A percentile compares a stretch with the other conserved stretches of the same genome.
phyloP scores from a whole-genome alignment of 2,797 vertebrate species.

The Hylomyscus alleni region DNA sequence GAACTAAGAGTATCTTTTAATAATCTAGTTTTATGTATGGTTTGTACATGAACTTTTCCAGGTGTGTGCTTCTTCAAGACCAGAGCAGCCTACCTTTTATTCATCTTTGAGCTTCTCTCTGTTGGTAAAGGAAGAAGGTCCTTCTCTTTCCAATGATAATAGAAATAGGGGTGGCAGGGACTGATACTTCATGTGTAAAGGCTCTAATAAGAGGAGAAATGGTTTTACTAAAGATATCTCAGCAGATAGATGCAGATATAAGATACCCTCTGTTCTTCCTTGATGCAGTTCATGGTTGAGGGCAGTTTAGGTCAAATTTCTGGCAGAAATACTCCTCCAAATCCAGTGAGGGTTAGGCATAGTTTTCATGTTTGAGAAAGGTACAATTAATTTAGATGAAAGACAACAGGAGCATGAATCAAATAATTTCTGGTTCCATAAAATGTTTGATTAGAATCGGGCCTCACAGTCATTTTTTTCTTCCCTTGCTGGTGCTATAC shows the following conservation, averaged over 20 bases:
- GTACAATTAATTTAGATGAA: background rate
- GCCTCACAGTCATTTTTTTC: background rate
- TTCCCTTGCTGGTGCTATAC: background rate
- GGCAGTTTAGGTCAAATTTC: too few species aligned
- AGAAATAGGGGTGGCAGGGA: background rate
- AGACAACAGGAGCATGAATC: background rate
- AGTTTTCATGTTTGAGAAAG: background rate
- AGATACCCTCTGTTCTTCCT: background rate
- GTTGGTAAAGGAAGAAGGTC: accelerated
- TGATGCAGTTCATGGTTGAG: background rate
- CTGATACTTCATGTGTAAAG: too few species aligned
- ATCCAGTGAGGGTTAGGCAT: background rate
- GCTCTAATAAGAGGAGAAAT: background rate
- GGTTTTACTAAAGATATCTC: background rate
- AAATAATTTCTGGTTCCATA: background rate
- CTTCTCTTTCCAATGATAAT: background rate
- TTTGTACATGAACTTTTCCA: background rate
- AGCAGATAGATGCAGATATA: background rate
- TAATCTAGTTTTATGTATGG: background rate
- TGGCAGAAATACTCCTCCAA: background rate
- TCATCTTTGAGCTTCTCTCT: background rate
- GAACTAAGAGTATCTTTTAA: background rate
- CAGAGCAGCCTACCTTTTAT: accelerated
- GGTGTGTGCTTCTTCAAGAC: background rate
- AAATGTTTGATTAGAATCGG: background rate